These are phyloP conservation scores for Choloepus hoffmanni DNA, from an alignment of 2,113 vertebrate genomes.

Conservation along the genomic window DNA sequence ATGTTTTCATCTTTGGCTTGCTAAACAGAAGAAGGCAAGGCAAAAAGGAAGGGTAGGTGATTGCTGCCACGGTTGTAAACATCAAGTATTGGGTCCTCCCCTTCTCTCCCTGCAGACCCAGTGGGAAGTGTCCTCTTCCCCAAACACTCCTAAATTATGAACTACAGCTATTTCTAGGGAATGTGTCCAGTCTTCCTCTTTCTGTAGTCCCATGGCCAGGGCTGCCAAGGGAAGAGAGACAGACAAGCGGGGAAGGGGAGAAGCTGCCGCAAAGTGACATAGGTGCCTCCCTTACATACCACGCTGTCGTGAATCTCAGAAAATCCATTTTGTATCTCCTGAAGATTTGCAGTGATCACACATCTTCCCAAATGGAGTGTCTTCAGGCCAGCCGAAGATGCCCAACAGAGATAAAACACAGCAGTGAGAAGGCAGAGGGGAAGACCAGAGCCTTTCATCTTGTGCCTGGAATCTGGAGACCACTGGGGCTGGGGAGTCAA, in stretches of 20 bases:
- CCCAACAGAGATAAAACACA: conserved; percentile 44
- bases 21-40: conserved; percentile 64
- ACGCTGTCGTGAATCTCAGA: conserved; percentile 61
- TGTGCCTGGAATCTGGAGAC: conserved; percentile 48
- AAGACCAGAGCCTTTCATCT: conserved; percentile 62
- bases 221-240: not conserved
- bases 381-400: conserved; percentile 53
- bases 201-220: not conserved
- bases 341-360: conserved; percentile 63
- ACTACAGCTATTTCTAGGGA: not conserved
- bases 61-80: not conserved
- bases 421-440: conserved; percentile 43
- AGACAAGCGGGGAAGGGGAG: not conserved
- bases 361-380: conserved; percentile 75
- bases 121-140: not conserved
- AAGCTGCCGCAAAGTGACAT: not conserved
- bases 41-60: not conserved
- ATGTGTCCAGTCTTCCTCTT: not conserved
- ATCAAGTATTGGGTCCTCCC: not conserved
- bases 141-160: conserved; percentile 10
- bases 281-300: conserved; percentile 53
- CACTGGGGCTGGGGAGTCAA: conserved; percentile 41
- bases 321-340: conserved; percentile 68
- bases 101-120: not conserved
- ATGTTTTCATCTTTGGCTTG: conserved; percentile 75